Evolutionary conservation across 1,140 invertebrate species (phyloP).

Genomic region (Nephila pilipes): DNA sequence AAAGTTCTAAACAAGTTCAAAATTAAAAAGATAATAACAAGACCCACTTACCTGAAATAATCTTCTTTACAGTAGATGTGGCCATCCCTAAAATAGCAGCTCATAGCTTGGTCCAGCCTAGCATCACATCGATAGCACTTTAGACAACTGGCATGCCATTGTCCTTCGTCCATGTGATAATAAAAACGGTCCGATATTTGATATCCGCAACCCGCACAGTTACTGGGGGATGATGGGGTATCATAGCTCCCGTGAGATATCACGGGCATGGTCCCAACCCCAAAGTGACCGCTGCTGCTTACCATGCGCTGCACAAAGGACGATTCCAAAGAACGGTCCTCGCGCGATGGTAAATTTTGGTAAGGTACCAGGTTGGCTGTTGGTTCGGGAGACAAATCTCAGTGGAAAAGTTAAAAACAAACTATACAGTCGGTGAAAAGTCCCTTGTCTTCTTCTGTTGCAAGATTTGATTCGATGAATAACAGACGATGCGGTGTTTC

Average conservation of each 20-base stretch:
- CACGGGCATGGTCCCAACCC: constrained; percentile 43
- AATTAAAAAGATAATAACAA: too few relatives aligned
- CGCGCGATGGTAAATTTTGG: neutral
- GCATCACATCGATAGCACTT: constrained; percentile 91
- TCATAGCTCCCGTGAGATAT: constrained; percentile 33
- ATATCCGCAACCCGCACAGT: constrained; percentile 91
- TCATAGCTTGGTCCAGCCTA: constrained; percentile 92
- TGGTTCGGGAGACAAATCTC: neutral
- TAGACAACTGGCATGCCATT: constrained; percentile 92
- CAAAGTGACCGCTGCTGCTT: neutral
- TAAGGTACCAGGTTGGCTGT: constrained; percentile 42
- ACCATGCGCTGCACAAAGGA: constrained; percentile 48
- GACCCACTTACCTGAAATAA: constrained; percentile 93
- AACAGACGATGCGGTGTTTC: too few relatives aligned
- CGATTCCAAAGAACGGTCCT: neutral
- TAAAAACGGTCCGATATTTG: constrained; percentile 93
- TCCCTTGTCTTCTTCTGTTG: too few relatives aligned
- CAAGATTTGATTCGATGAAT: too few relatives aligned
- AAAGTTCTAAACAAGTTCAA: too few relatives aligned
- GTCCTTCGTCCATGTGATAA: constrained; percentile 92
- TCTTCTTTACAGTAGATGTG: constrained; percentile 98
- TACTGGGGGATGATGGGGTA: constrained; percentile 30
- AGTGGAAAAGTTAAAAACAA: too few relatives aligned
- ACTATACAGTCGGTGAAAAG: too few relatives aligned
- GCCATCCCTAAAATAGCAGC: constrained; percentile 95